A percentile compares a stretch with the other conserved stretches of the same genome.
Conservation (phyloP, 2,888 invertebrate species). For the Trissolcus brochymenae region DNA sequence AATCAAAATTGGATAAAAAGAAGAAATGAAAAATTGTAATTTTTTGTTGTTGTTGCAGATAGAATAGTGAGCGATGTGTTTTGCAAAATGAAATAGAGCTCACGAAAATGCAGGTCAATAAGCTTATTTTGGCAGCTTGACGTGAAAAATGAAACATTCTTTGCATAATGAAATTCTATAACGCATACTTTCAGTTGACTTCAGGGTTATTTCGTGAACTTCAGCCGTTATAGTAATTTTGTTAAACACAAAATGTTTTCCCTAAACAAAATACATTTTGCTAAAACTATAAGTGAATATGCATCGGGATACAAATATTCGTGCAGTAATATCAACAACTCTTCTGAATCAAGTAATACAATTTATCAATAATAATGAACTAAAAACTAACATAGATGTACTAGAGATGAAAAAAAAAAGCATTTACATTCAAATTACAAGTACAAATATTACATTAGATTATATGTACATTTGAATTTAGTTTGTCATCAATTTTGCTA, state of each 20-base stretch:
- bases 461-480: no score
- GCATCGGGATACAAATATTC: background rate
- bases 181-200: conserved; percentile 9
- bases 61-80: background rate
- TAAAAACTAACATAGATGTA: conserved; percentile 25
- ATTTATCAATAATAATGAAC: conserved; percentile 47
- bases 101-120: no score
- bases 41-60: background rate
- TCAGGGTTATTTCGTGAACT: conserved; percentile 38
- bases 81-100: no score
- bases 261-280: conserved; percentile 9
- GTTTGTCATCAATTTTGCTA: no score
- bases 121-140: conserved; percentile 7
- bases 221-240: conserved; percentile 36
- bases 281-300: conserved; percentile 17
- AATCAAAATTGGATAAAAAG: background rate
- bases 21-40: no score
- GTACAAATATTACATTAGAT: no score
- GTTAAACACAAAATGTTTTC: conserved; percentile 34
- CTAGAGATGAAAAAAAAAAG: conserved; percentile 36
- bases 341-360: conserved; percentile 7
- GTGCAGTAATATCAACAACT: background rate
- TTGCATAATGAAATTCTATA: conserved; percentile 45
- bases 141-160: conserved; percentile 41
- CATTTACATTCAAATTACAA: background rate